Evolutionary conservation across 92 coral and sea anemone genomes (phyloP).

Genomic region (Pocillopora grandis): DNA sequence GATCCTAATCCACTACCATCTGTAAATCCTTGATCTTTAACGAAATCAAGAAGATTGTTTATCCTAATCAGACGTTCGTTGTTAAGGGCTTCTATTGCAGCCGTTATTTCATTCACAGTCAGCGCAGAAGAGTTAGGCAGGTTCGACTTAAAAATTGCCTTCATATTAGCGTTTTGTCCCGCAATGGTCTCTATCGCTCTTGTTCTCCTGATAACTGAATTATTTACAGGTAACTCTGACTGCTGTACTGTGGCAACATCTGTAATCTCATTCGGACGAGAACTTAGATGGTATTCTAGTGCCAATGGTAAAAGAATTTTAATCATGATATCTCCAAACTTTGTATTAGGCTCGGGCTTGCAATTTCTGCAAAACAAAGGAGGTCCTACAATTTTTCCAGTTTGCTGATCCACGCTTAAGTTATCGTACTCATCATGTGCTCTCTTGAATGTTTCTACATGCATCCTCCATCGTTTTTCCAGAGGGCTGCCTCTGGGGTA

Average conservation of each 20-base stretch:
- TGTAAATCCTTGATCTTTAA: constrained; percentile 67
- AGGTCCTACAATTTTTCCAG: too few relatives aligned
- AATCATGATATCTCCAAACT: constrained; percentile 52
- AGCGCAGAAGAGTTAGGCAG: background rate
- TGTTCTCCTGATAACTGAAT: background rate
- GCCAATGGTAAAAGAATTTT: constrained; percentile 59
- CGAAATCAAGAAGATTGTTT: constrained; percentile 31
- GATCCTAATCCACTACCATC: constrained; percentile 72
- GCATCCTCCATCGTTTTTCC: constrained; percentile 34
- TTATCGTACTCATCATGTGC: constrained; percentile 30
- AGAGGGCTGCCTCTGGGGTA: constrained; percentile 13
- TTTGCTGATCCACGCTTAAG: background rate
- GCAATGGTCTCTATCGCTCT: constrained; percentile 20
- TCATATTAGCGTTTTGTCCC: constrained; percentile 32
- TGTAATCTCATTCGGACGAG: constrained; percentile 46
- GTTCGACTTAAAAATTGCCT: background rate
- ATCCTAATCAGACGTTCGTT: constrained; percentile 43
- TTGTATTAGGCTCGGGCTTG: constrained; percentile 16
- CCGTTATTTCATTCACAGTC: background rate
- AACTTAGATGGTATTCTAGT: constrained; percentile 53
- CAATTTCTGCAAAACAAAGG: too few relatives aligned
- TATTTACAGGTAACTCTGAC: constrained; percentile 18
- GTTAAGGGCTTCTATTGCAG: background rate
- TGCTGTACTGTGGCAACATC: constrained; percentile 30
- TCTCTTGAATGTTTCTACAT: background rate